A percentile compares a stretch with the other conserved stretches of the same genome.
Conservation (phyloP, 2,888 invertebrate species). For the Netelia melanura region DNA sequence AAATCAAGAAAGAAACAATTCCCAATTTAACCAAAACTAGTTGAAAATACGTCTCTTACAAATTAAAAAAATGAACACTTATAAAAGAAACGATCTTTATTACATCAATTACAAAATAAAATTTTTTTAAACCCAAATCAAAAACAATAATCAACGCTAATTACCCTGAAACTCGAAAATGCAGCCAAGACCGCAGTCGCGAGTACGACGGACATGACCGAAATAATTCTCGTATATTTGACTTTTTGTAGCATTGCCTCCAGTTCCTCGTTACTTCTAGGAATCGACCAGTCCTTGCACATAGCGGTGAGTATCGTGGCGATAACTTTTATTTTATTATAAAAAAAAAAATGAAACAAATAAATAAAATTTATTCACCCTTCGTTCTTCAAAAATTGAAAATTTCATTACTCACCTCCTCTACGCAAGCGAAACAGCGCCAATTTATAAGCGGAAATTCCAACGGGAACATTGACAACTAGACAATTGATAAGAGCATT, state of each 20-base stretch:
- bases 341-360: not conserved
- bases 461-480: constrained; percentile 67
- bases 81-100: not conserved
- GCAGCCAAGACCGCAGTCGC: constrained; percentile 64
- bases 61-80: no score
- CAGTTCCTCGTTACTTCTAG: constrained; percentile 39
- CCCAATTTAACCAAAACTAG: no score
- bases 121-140: not conserved
- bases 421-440: constrained; percentile 39
- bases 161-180: constrained; percentile 50
- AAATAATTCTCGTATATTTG: constrained; percentile 63
- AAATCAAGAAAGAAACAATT: no score
- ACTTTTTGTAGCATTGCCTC: constrained; percentile 66
- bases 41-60: no score
- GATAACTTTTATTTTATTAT: constrained; percentile 9
- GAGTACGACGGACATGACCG: constrained; percentile 65
- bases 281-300: constrained; percentile 53
- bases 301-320: constrained; percentile 45
- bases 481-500: constrained; percentile 73
- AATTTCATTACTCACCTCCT: constrained; percentile 20
- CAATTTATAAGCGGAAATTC: constrained; percentile 52
- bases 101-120: not conserved
- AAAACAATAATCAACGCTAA: not conserved
- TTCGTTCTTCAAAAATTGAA: not conserved
- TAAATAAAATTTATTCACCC: not conserved